phyloP scores from a whole-genome alignment of 2,113 vertebrate genomes.

The Formicarius rufipectus region DNA sequence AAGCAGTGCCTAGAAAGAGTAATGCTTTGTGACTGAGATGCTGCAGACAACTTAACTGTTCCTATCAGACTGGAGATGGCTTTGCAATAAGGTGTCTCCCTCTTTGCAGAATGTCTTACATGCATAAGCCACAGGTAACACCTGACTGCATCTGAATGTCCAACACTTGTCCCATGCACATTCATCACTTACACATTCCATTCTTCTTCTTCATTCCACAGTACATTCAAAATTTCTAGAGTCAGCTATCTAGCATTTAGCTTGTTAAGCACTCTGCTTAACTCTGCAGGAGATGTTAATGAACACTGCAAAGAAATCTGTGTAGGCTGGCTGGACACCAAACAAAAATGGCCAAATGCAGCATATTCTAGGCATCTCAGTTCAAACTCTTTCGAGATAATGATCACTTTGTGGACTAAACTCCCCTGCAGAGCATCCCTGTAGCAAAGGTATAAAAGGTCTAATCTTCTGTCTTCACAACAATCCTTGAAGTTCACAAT shows the following conservation, averaged over 20 bases:
- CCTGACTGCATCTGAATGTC: neutral
- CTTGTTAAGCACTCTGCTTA: neutral
- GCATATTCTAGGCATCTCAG: neutral
- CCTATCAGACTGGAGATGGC: neutral
- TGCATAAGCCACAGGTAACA: neutral
- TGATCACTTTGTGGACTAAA: neutral
- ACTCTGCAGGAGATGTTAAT: neutral
- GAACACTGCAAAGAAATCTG: neutral
- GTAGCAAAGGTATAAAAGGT: neutral
- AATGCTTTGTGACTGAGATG: neutral
- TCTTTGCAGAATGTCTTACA: neutral
- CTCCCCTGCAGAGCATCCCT: neutral
- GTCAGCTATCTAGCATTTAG: neutral
- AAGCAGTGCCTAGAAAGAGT: neutral
- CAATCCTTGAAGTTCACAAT: neutral
- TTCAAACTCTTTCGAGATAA: neutral
- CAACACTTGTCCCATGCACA: neutral
- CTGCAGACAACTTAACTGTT: neutral
- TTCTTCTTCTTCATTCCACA: neutral
- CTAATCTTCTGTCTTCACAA: neutral
- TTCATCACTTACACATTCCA: neutral
- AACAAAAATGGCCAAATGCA: neutral
- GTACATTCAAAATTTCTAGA: neutral
- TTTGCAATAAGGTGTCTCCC: neutral
- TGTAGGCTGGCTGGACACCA: neutral